phyloP scores from a whole-genome alignment of 2,113 vertebrate species.

The Phaethon lepturus region DNA sequence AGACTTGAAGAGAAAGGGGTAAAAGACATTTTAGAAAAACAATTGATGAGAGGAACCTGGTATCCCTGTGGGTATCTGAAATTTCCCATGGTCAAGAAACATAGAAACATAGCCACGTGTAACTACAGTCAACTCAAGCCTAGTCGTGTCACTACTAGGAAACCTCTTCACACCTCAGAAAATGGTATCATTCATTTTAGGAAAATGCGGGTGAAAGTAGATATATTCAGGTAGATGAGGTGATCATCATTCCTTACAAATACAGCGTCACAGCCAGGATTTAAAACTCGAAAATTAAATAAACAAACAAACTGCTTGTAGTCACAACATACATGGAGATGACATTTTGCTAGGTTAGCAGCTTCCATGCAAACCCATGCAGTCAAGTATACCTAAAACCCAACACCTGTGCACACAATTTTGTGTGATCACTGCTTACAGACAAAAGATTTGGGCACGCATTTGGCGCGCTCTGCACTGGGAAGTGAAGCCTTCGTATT shows the following conservation, averaged over 20 bases:
- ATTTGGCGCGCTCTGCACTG: not conserved
- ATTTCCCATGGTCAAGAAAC: not conserved
- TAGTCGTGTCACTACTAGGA: not conserved
- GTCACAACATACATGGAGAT: not conserved
- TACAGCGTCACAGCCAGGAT: not conserved
- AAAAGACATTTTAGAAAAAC: not conserved
- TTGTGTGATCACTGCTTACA: not conserved
- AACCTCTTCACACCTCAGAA: not conserved
- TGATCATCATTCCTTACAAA: not conserved
- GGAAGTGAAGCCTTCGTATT: not conserved
- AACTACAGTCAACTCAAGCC: not conserved
- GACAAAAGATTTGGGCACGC: not conserved
- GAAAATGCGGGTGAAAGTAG: not conserved
- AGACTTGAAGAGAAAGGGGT: not conserved
- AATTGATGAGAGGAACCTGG: not conserved
- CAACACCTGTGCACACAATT: not conserved
- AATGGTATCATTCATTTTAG: not conserved
- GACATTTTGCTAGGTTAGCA: not conserved
- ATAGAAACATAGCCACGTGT: not conserved
- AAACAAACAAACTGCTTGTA: not conserved
- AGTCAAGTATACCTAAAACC: not conserved
- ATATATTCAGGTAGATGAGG: not conserved
- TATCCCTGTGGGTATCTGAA: not conserved
- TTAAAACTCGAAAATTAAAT: not conserved
- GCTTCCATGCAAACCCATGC: not conserved